These are phyloP conservation scores for Archaeoteleia sp. DNA, from an alignment of 2,888 invertebrate genomes.

Conservation along the genomic window DNA sequence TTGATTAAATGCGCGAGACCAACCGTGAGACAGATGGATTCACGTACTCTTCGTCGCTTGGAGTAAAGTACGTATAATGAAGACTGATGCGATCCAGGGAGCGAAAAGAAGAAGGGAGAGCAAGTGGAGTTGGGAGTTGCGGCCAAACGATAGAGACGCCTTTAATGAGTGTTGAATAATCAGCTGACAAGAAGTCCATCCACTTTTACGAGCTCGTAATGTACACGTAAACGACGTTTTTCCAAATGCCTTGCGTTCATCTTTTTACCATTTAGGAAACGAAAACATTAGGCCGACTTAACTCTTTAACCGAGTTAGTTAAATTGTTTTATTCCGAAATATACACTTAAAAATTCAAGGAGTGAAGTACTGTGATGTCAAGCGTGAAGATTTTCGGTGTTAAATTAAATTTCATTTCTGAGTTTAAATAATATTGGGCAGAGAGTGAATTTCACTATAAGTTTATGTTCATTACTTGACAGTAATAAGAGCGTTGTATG, in stretches of 20 bases:
- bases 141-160: constrained; percentile 30
- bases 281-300: too few relatives aligned
- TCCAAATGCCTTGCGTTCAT: constrained; percentile 13
- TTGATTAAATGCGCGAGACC: constrained; percentile 69
- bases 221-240: constrained; percentile 52
- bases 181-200: constrained; percentile 59
- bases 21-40: constrained; percentile 60
- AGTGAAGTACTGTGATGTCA: too few relatives aligned
- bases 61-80: constrained; percentile 62
- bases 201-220: constrained; percentile 59
- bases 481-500: too few relatives aligned
- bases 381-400: too few relatives aligned
- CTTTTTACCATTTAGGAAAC: too few relatives aligned
- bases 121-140: constrained; percentile 1
- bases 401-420: too few relatives aligned
- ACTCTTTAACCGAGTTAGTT: too few relatives aligned
- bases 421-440: too few relatives aligned
- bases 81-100: constrained; percentile 63
- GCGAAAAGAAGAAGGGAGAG: constrained; percentile 29
- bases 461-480: too few relatives aligned
- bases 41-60: constrained; percentile 56
- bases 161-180: constrained; percentile 67
- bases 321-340: too few relatives aligned
- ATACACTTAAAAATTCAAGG: too few relatives aligned
- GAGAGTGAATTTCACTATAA: too few relatives aligned